Conservation (phyloP, 2,888 invertebrate genomes). For the Tricholauxania praeusta region DNA sequence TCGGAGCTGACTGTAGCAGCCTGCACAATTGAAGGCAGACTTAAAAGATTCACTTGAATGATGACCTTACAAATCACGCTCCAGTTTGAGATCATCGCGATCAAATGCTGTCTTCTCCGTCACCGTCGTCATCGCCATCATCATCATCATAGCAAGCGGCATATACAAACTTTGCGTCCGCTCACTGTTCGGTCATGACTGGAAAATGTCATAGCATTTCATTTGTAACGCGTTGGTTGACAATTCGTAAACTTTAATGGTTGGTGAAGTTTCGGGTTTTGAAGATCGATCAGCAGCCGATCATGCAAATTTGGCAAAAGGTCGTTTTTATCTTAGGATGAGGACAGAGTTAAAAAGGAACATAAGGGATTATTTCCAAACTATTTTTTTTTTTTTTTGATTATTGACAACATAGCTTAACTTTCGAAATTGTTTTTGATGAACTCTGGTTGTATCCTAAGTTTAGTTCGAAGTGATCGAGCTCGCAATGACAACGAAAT, state of each 20-base stretch:
- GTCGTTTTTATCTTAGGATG: too few species aligned
- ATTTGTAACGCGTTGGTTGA: slow-evolving; percentile 22
- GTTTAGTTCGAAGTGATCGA: too few species aligned
- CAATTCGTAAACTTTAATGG: slow-evolving; percentile 33
- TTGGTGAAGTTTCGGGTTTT: neutral
- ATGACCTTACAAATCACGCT: slow-evolving; percentile 66
- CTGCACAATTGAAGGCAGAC: slow-evolving; percentile 16
- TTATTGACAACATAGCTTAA: too few species aligned
- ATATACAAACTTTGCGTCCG: neutral
- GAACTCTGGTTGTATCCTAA: too few species aligned
- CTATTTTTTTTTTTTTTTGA: too few species aligned
- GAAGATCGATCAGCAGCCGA: slow-evolving; percentile 27
- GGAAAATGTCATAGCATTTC: slow-evolving; percentile 17
- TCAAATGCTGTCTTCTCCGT: slow-evolving; percentile 14
- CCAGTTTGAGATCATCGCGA: slow-evolving; percentile 41
- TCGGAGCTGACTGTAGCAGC: neutral
- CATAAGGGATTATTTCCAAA: too few species aligned
- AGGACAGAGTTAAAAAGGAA: too few species aligned
- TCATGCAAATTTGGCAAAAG: slow-evolving; percentile 26
- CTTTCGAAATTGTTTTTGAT: too few species aligned
- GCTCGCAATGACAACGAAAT: neutral
- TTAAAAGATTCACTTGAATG: slow-evolving; percentile 51
- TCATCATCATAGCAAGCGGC: slow-evolving; percentile 14
- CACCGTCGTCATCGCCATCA: neutral
- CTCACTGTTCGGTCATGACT: slow-evolving; percentile 11